Base-by-base conservation (phyloP, 53 echinoderm and acorn worm genomes). In the Mesocentrotus franciscanus region DNA sequence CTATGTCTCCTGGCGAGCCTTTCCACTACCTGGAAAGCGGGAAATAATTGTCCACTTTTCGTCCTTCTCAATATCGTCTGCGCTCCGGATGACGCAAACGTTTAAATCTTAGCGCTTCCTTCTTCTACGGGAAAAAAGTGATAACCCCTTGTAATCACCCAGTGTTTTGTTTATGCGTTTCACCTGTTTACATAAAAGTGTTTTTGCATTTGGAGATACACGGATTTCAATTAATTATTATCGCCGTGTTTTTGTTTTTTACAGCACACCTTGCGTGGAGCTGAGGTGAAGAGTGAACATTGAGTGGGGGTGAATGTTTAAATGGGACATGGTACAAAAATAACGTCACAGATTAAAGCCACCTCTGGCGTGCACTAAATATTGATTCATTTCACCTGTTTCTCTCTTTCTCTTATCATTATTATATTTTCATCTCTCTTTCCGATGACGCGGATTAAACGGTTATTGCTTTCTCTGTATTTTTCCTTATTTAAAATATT, bases 141-240 rank as follows among this genome's bases (percentile, higher is more conserved):
- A 87, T 87, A 87, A 87, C 87, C 58, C n/a, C 26, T 27, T 27
- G 3, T 57, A 87, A 87, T 87, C 56, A 87, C 87, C 11, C 29
- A 5, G 56, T 87, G 87, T 58, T 87, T 56, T 87, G 56, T 87
- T 87, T 87, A 87, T 87, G 87, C 27, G 57, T 10, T 57, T 57
- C 87, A 87, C 87, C 87, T 87, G 87, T 87, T 87, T 87, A 87
- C 87, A 87, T 58, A 87, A 87, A 87, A 87, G 87, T 87, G 87
- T 87, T 87, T 87, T 87, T 81, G 42, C 24, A 42, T 87, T 58
- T 87, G 58, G 12, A 26, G 13, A 17, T 87, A n/a, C 87, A 58
- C 87, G 87, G 87, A 58, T 87, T 87, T 87, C 56, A 58, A 87
- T 87, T 58, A 87, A 58, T 87, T 56, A 12, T 87, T 87, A 87